Evolutionary conservation across 2,888 invertebrate species (phyloP).

Genomic region (Homarus gammarus): DNA sequence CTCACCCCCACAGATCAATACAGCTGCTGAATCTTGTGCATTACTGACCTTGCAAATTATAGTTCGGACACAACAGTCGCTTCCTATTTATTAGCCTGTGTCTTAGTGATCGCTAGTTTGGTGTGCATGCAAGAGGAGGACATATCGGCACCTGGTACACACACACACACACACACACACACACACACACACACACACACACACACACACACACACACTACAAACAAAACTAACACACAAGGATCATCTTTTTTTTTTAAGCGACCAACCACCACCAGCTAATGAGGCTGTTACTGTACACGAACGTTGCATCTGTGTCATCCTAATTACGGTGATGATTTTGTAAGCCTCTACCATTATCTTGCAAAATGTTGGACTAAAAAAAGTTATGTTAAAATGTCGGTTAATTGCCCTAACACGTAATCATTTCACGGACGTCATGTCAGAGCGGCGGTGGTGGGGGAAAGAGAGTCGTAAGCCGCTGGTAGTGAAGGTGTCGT

Average conservation of each 20-base stretch:
- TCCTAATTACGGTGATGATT: conserved; percentile 21
- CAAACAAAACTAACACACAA: background rate
- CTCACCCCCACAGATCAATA: too few relatives aligned
- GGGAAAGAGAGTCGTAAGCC: background rate
- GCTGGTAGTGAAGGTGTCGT: background rate
- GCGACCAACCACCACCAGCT: background rate
- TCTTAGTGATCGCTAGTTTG: too few relatives aligned
- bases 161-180: conserved; percentile 19
- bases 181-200: background rate
- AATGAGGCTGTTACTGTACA: background rate
- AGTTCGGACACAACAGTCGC: too few relatives aligned
- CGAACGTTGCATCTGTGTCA: conserved; percentile 11
- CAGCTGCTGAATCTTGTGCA: too few relatives aligned
- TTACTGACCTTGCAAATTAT: too few relatives aligned
- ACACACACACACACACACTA: background rate
- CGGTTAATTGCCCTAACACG: conserved; percentile 1
- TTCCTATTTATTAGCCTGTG: too few relatives aligned
- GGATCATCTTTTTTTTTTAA: background rate
- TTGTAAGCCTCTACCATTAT: conserved; percentile 23
- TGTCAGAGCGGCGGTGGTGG: background rate
- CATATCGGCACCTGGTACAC: background rate
- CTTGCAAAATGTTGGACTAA: conserved; percentile 15
- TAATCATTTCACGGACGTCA: background rate
- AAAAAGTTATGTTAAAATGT: background rate
- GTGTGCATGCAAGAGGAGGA: too few relatives aligned